A percentile compares a stretch with the other conserved stretches of the same genome.
Conservation (phyloP, 2,797 vertebrate genomes). For the Bovichtus diacanthus region DNA sequence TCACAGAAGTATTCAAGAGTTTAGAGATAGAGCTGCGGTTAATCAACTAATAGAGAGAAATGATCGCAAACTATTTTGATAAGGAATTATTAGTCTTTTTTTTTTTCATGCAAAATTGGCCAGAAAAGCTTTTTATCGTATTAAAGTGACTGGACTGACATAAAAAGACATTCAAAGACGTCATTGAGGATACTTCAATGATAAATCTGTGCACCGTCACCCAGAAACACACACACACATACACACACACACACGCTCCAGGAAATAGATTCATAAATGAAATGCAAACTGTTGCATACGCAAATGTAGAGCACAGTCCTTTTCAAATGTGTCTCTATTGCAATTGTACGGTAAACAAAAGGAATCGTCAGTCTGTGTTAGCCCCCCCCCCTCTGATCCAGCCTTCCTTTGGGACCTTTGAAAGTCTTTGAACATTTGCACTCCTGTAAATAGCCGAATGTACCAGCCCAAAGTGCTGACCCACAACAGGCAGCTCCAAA, state of each 20-base stretch:
- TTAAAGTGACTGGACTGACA: too few species aligned
- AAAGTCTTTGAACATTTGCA: slow-evolving; percentile 54
- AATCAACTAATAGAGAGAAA: too few species aligned
- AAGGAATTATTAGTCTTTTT: too few species aligned
- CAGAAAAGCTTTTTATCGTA: too few species aligned
- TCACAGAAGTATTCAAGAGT: slow-evolving; percentile 26
- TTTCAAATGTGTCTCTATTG: background rate
- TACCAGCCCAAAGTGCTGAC: slow-evolving; percentile 66
- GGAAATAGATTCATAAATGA: background rate
- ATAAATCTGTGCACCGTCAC: slow-evolving; percentile 19
- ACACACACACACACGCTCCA: too few species aligned
- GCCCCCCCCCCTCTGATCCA: slow-evolving; percentile 28
- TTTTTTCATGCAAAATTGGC: too few species aligned
- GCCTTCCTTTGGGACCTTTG: slow-evolving; percentile 27
- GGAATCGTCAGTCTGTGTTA: slow-evolving; percentile 8
- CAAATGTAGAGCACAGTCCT: background rate
- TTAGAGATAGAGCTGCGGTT: too few species aligned
- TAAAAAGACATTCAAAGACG: too few species aligned
- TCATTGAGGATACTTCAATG: slow-evolving; percentile 28
- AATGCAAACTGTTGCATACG: background rate
- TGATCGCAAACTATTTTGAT: too few species aligned
- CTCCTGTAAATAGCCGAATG: slow-evolving; percentile 56
- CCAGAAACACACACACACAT: background rate
- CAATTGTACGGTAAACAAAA: slow-evolving; percentile 18
- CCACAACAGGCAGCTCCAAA: slow-evolving; percentile 47